Evolutionary conservation across 1,140 invertebrate genomes (phyloP).

Genomic region (Drosophila malerkotliana): DNA sequence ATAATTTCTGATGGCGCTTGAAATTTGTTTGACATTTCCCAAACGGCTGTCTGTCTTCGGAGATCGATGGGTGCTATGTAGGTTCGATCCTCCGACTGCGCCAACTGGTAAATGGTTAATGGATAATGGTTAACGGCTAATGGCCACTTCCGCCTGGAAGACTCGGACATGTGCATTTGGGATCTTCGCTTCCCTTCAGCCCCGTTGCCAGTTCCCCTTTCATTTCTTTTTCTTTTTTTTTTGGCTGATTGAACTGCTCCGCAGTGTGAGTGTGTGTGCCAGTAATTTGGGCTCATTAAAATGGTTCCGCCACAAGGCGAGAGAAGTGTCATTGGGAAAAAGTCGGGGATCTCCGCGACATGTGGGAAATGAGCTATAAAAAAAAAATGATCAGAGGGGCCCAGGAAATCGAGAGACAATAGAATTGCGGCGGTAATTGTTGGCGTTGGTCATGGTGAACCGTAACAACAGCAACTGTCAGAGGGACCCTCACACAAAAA

Average conservation of each 20-base stretch:
- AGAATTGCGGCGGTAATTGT: constrained; percentile 81
- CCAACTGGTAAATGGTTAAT: constrained; percentile 47
- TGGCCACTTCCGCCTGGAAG: constrained; percentile 34
- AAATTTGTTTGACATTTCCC: constrained; percentile 45
- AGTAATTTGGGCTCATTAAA: constrained; percentile 80
- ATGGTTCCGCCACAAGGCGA: constrained; percentile 60
- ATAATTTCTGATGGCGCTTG: constrained; percentile 44
- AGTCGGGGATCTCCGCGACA: constrained; percentile 38
- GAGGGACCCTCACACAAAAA: constrained; percentile 17
- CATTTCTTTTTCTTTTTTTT: constrained; percentile 30
- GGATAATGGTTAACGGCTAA: constrained; percentile 53
- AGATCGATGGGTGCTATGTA: constrained; percentile 15
- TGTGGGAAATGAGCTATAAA: constrained; percentile 79
- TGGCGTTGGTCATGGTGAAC: constrained; percentile 81
- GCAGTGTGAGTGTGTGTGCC: constrained; percentile 5
- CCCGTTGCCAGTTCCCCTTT: constrained; percentile 8
- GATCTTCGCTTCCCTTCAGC: constrained; percentile 34
- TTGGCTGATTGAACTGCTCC: constrained; percentile 49
- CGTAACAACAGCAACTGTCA: constrained; percentile 81
- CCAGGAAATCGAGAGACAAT: constrained; percentile 80
- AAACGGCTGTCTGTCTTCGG: constrained; percentile 28
- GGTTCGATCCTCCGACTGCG: constrained; percentile 3
- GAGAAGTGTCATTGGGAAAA: constrained; percentile 33
- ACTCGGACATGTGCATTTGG: constrained; percentile 50
- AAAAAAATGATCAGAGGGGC: constrained; percentile 28